Base-by-base conservation (phyloP, 2,113 vertebrate species). In the Lates calcarifer region DNA sequence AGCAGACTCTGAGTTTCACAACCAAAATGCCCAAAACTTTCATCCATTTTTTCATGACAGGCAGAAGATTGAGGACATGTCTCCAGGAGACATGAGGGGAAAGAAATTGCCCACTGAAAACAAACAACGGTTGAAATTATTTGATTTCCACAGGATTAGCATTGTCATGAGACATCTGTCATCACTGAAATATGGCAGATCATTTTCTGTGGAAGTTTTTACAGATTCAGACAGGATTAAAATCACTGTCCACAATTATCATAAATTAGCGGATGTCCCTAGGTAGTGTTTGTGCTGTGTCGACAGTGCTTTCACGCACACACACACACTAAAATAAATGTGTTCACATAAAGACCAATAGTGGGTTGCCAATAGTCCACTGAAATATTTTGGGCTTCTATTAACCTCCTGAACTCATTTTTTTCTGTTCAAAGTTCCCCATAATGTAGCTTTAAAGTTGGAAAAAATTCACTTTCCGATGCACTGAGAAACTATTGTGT, bases 181-280 rank as follows among this genome's bases (percentile, higher is more conserved):
- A 56, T 64, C 63, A 26, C 10, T 5, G 0, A 20, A 51, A 67
- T 2, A 53, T 26, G 49, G 60, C 0, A 74, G 47, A 67, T 74
- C 41, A 64, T 80, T 77, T 60, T 68, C 81, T 37, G 68, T 10
- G 57, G 66, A 74, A 66, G 47, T 56, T 67, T 53, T 18, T 6
- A 39, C 60, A 35, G 41, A 73, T 78, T 82, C 69, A 83, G n/a
- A 72, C 56, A 64, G 78, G 78, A 86, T 84, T 82, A 70, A 77
- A 6, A 66, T 67, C 62, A 37, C 65, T 72, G 65, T 81, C 56
- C 69, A 67, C 68, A 81, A 61, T 49, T 82, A 72, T 49, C 78
- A 79, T 75, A 70, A 85, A 86, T 83, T 65, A 82, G 62, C 26
- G 2, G 24, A 37, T 67, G 55, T 81, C 81, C 61, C 29, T 11